Percentiles rank a stretch among this genome's conserved stretches.
phyloP scores from a whole-genome alignment of 2,113 vertebrate species.

The Lepidothrix coronata region DNA sequence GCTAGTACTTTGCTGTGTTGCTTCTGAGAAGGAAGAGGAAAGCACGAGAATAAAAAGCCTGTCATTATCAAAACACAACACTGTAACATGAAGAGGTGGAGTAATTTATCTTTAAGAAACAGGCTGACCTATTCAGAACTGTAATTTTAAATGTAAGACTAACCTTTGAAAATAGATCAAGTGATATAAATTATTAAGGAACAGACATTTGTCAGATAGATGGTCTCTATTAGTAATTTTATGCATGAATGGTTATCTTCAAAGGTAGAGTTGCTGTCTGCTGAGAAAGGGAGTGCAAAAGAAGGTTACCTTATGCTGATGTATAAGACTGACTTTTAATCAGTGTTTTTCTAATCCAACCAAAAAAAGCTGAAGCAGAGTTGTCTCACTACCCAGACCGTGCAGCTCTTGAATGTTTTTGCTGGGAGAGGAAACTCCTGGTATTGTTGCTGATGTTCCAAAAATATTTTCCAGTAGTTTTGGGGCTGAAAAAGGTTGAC shows the following conservation, averaged over 20 bases:
- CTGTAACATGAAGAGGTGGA: conserved; percentile 58
- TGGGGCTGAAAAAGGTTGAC: background rate
- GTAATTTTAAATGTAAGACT: conserved; percentile 77
- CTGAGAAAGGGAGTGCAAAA: conserved; percentile 40
- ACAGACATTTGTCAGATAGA: conserved; percentile 70
- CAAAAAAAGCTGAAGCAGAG: background rate
- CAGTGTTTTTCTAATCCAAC: conserved; percentile 56
- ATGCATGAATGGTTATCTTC: conserved; percentile 70
- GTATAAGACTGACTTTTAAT: conserved; percentile 57
- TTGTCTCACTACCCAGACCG: background rate
- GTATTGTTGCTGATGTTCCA: background rate
- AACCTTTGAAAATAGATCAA: conserved; percentile 81
- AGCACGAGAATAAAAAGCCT: conserved; percentile 45
- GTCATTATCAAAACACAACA: conserved; percentile 71
- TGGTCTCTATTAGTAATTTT: conserved; percentile 75
- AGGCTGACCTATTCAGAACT: conserved; percentile 75
- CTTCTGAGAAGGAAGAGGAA: conserved; percentile 21
- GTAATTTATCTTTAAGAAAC: conserved; percentile 76
- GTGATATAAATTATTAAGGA: conserved; percentile 77
- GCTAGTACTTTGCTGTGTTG: background rate
- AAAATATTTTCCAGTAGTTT: background rate
- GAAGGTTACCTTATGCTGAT: conserved; percentile 53
- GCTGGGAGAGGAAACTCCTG: background rate
- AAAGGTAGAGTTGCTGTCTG: conserved; percentile 40
- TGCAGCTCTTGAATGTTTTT: background rate